phyloP scores from a whole-genome alignment of 2,113 vertebrate genomes.

The Montifringilla adamsi region DNA sequence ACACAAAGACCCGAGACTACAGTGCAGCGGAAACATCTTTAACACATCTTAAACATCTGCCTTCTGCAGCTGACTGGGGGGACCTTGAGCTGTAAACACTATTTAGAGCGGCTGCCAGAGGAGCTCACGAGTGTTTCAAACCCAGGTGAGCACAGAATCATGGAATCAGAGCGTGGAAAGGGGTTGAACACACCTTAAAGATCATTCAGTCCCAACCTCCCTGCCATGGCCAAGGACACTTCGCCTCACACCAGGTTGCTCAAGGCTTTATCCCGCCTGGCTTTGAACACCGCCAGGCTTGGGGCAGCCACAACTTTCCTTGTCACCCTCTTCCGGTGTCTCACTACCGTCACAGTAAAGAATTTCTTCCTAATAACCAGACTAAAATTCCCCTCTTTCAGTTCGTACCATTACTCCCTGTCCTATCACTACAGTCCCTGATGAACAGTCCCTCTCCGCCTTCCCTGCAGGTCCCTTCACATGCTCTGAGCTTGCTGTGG shows the following conservation, averaged over 20 bases:
- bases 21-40: too few species aligned
- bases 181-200: neutral
- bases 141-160: neutral
- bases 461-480: too few species aligned
- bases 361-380: neutral
- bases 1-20: neutral
- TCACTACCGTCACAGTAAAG: neutral
- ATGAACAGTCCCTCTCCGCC: neutral
- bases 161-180: neutral
- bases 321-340: neutral
- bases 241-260: neutral
- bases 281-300: neutral
- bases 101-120: neutral
- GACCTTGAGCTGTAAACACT: neutral
- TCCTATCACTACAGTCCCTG: neutral
- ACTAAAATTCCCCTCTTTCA: neutral
- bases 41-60: neutral
- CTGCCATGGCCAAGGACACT: neutral
- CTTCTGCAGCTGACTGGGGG: neutral
- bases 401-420: neutral
- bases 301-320: neutral
- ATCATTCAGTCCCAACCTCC: too few species aligned
- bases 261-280: neutral
- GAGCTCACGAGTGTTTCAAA: accelerated
- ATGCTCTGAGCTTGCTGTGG: accelerated